phyloP scores from a whole-genome alignment of 2,797 vertebrate genomes.

The Naso thynnoides region DNA sequence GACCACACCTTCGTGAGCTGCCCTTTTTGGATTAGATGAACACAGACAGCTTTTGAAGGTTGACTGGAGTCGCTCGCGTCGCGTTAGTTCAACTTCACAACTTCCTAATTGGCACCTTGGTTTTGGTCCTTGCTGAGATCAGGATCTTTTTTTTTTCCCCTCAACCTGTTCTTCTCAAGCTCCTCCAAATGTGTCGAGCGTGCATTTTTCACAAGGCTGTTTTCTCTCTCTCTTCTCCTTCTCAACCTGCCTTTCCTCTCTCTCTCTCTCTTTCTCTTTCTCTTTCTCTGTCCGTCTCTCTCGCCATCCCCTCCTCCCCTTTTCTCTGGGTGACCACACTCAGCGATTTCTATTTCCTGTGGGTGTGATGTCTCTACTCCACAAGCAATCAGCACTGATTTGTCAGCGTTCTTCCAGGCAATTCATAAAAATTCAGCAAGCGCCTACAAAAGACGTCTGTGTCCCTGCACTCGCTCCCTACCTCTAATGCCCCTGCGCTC shows the following conservation, averaged over 20 bases:
- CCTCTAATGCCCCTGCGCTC: conserved; percentile 56
- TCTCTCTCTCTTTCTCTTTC: conserved; percentile 43
- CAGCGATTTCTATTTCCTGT: conserved; percentile 87
- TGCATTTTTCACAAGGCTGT: conserved; percentile 83
- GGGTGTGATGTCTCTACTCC: conserved; percentile 87
- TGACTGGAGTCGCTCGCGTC: conserved; percentile 65
- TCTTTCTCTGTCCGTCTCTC: conserved; percentile 56
- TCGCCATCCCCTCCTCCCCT: conserved; percentile 66
- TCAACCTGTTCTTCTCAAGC: conserved; percentile 80
- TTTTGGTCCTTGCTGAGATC: conserved; percentile 88
- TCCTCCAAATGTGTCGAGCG: conserved; percentile 84
- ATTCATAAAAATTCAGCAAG: conserved; percentile 88
- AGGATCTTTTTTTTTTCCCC: conserved; percentile 71
- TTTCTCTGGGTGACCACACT: conserved; percentile 83
- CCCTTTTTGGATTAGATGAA: conserved; percentile 68
- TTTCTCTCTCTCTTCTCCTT: conserved; percentile 45
- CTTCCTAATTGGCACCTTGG: conserved; percentile 86
- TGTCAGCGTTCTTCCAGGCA: conserved; percentile 86
- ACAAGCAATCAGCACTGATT: conserved; percentile 87
- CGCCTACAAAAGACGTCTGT: conserved; percentile 80
- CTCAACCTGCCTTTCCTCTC: conserved; percentile 51
- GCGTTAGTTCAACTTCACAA: conserved; percentile 83
- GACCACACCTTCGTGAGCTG: conserved; percentile 52
- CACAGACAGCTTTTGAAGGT: conserved; percentile 76
- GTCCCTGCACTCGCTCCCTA: conserved; percentile 59